Conservation (phyloP, 2,797 vertebrate genomes). For the Sparus aurata region DNA sequence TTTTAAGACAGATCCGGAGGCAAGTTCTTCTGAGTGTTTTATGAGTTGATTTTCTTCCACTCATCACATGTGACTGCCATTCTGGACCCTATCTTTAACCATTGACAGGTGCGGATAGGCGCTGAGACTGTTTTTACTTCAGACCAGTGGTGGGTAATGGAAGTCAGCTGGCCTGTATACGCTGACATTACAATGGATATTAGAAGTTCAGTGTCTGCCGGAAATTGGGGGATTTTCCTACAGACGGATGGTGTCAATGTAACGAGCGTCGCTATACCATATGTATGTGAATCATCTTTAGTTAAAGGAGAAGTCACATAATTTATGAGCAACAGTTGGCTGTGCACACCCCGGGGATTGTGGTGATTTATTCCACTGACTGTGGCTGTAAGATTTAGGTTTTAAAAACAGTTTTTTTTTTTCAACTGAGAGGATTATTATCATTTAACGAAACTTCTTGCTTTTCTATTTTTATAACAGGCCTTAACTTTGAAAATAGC, state of each 20-base stretch:
- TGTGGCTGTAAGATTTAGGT: slow-evolving; percentile 9
- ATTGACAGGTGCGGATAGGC: slow-evolving; percentile 69
- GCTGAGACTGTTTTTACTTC: slow-evolving; percentile 63
- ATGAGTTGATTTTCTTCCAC: slow-evolving; percentile 60
- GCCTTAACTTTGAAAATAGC: slow-evolving; percentile 26
- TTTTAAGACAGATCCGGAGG: slow-evolving; percentile 19
- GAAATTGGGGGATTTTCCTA: slow-evolving; percentile 76
- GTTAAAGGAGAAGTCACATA: slow-evolving; percentile 19
- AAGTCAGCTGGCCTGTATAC: slow-evolving; percentile 71
- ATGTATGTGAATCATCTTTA: slow-evolving; percentile 56
- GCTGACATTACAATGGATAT: slow-evolving; percentile 63
- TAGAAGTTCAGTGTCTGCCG: slow-evolving; percentile 68
- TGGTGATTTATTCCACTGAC: slow-evolving; percentile 14
- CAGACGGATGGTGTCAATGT: slow-evolving; percentile 51
- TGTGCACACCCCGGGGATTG: background rate
- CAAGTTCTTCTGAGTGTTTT: slow-evolving; percentile 47
- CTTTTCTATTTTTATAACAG: slow-evolving; percentile 39
- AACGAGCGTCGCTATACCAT: slow-evolving; percentile 27
- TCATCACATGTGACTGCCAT: slow-evolving; percentile 63
- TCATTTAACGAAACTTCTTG: background rate
- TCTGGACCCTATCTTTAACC: slow-evolving; percentile 56
- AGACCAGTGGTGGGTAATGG: slow-evolving; percentile 66
- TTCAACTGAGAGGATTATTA: background rate
- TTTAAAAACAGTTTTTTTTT: background rate
- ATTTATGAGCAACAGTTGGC: slow-evolving; percentile 23